phyloP scores from a whole-genome alignment of 1,140 invertebrate species.

The Solenopsis invicta region DNA sequence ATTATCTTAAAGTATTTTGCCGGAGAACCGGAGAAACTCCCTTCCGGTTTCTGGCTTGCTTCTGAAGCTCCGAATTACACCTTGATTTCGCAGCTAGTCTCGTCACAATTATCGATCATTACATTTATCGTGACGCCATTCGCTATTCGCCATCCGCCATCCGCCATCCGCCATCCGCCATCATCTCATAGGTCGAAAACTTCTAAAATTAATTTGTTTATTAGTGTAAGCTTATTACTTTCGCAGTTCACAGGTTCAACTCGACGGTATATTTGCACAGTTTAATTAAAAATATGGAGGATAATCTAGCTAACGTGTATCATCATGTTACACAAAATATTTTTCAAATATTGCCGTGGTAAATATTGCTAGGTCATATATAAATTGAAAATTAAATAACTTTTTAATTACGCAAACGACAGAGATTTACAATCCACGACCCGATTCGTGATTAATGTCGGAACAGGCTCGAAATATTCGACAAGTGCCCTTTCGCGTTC shows the following conservation, averaged over 20 bases:
- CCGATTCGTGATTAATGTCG: conserved; percentile 56
- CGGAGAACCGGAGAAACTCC: conserved; percentile 18
- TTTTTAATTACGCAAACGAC: conserved; percentile 20
- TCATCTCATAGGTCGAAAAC: background rate
- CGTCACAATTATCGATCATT: background rate
- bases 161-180: too few relatives aligned
- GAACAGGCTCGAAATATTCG: conserved; percentile 65
- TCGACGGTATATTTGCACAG: background rate
- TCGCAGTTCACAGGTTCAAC: background rate
- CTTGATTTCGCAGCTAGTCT: conserved; percentile 6
- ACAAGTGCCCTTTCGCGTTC: conserved; percentile 71
- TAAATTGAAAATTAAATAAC: background rate
- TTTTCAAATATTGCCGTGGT: background rate
- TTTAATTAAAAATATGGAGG: background rate
- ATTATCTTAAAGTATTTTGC: conserved; percentile 36
- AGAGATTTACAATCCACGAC: conserved; percentile 47
- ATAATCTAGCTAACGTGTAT: background rate
- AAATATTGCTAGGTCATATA: conserved; percentile 1
- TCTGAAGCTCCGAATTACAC: background rate
- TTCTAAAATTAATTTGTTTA: background rate
- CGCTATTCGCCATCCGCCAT: too few relatives aligned
- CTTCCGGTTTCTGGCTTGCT: conserved; percentile 13
- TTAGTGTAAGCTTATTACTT: background rate
- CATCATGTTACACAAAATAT: background rate
- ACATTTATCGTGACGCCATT: background rate